Percentiles rank a stretch among this genome's conserved stretches.
Conservation (phyloP, 2,113 vertebrate genomes). For the Notarius quadriscutis region DNA sequence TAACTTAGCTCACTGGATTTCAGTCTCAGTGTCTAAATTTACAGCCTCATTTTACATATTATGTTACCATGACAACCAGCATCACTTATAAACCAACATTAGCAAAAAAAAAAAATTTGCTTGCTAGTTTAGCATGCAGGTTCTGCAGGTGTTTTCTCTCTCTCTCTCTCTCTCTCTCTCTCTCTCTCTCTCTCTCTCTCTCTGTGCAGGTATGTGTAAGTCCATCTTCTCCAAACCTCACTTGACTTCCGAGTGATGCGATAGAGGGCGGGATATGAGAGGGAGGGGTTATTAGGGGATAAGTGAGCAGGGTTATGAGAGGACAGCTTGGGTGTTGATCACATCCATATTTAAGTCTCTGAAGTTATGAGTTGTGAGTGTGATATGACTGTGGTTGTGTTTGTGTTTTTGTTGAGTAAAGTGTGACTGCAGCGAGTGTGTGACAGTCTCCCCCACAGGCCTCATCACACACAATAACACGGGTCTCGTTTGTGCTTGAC, state of each 20-base stretch:
- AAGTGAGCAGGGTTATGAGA: background rate
- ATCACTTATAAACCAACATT: background rate
- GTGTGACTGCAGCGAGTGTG: conserved; percentile 17
- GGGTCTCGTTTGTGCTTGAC: conserved; percentile 38
- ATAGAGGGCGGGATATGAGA: background rate
- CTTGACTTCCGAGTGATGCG: conserved; percentile 12
- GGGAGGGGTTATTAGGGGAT: background rate
- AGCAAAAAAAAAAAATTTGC: background rate
- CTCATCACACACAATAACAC: conserved; percentile 26
- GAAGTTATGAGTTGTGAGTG: background rate
- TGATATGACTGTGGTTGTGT: conserved; percentile 6
- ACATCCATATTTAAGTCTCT: no score
- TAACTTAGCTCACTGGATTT: background rate
- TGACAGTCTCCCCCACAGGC: conserved; percentile 27
- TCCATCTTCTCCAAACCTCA: background rate
- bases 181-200: no score
- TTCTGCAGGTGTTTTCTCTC: no score
- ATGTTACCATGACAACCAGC: background rate
- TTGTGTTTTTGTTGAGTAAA: conserved; percentile 16
- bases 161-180: no score
- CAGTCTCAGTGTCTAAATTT: background rate
- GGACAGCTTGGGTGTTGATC: background rate
- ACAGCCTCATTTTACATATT: background rate
- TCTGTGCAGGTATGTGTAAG: no score
- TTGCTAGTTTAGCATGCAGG: background rate